Base-by-base conservation (phyloP, 1,140 invertebrate species). In the Neomicropteryx cornuta region DNA sequence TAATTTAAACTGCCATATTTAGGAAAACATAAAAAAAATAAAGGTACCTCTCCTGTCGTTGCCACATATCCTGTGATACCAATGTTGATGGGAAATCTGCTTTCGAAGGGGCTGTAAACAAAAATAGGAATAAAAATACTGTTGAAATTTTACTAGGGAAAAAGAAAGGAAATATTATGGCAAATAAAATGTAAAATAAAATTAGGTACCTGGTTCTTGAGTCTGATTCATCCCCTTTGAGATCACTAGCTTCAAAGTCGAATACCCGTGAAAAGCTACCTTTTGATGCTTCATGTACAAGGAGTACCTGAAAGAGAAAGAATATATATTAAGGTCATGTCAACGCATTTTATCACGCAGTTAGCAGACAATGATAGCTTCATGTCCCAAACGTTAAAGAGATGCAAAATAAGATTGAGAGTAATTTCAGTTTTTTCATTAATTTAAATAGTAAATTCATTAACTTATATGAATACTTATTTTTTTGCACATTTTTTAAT, bases 11-110 rank as follows among this genome's bases (percentile, higher is more conserved):
- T n/a, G n/a, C n/a, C n/a, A n/a, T n/a, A n/a, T n/a, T n/a, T 19
- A 21, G 18, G 18, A 34, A 34, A 19, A 34, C 33, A 29, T 13
- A 6, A 30, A 11, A 30, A 16, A 32, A 32, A 23, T 18, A 14
- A 39, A 60, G 71, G 75, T 75, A 91, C 86, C 72, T 95, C 84
- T 41, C 92, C 93, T 18, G 91, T 95, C n/a, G 89, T 88, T 20
- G 93, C 92, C 16, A 96, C 93, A 62, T 91, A 83, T 30, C 92
- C 91, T 6, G 91, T 96, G 44, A 96, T 93, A 14, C 93, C 95
- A 47, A 95, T 81, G 60, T 95, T 94, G 51, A 97, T 95, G 5
- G 94, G 92, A 70, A 98, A 97, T 48, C 89, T 72, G 46, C 85
- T 87, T 58, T 92, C 88, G 60, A 86, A 89, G 21, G 87, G 87